Conservation (phyloP, 2,888 invertebrate genomes). For the Cheilosia grossa region DNA sequence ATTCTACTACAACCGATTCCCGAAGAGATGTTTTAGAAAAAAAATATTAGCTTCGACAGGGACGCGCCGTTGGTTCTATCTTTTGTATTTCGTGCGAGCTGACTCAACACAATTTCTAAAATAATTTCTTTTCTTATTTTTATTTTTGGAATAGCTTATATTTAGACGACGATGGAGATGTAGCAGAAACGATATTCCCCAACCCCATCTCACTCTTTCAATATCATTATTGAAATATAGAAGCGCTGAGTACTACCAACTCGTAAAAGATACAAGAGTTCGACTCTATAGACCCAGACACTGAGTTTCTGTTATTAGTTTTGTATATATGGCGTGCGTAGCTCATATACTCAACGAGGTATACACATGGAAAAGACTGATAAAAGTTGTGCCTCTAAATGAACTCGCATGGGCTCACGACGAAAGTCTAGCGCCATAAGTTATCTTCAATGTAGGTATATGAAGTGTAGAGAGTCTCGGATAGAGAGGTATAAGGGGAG, state of each 20-base stretch:
- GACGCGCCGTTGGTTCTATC: conserved; percentile 43
- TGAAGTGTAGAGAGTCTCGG: conserved; percentile 21
- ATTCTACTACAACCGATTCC: neutral
- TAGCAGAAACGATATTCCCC: conserved; percentile 26
- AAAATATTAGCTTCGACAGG: conserved; percentile 30
- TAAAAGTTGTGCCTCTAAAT: conserved; percentile 49
- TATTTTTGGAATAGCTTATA: conserved; percentile 51
- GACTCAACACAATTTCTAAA: conserved; percentile 26
- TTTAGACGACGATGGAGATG: conserved; percentile 28
- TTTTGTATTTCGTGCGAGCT: conserved; percentile 23
- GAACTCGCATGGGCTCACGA: conserved; percentile 46
- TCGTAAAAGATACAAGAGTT: conserved; percentile 17
- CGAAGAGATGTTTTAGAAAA: conserved; percentile 20
- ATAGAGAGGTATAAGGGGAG: conserved; percentile 28
- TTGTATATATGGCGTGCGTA: conserved; percentile 11
- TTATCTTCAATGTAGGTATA: conserved; percentile 45
- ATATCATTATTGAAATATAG: conserved; percentile 30
- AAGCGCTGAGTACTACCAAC: conserved; percentile 12
- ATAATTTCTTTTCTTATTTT: conserved; percentile 22
- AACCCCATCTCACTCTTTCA: neutral
- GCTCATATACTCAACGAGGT: conserved; percentile 40
- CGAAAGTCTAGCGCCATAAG: conserved; percentile 62
- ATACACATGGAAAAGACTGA: conserved; percentile 54
- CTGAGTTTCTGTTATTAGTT: conserved; percentile 23
- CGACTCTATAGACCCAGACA: neutral